Evolutionary conservation across 2,888 invertebrate genomes (phyloP).

Genomic region (Polydesmus complanatus): DNA sequence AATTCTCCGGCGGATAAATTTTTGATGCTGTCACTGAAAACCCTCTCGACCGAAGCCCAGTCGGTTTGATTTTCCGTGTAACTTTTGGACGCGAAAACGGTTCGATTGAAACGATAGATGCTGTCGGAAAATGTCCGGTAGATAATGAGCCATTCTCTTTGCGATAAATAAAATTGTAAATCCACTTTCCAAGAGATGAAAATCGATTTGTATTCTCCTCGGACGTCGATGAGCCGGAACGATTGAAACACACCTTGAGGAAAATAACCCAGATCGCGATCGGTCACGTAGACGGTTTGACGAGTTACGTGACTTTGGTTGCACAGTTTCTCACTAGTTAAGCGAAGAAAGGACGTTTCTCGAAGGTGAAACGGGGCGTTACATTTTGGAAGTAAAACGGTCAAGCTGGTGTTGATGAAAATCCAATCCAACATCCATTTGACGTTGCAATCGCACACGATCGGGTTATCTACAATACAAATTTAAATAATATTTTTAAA

Average conservation of each 20-base stretch:
- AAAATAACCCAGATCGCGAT: constrained; percentile 16
- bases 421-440: constrained; percentile 18
- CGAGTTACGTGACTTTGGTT: constrained; percentile 25
- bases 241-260: constrained; percentile 17
- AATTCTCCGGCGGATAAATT: constrained; percentile 15
- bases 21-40: constrained; percentile 16
- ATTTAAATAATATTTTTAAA: neutral
- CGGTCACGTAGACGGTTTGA: constrained; percentile 18
- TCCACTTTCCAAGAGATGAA: constrained; percentile 18
- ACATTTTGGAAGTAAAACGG: constrained; percentile 15
- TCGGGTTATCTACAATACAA: constrained; percentile 15
- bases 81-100: constrained; percentile 12
- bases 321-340: constrained; percentile 15
- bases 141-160: constrained; percentile 16
- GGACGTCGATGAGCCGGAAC: constrained; percentile 12
- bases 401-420: constrained; percentile 14
- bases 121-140: constrained; percentile 14
- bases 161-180: constrained; percentile 15
- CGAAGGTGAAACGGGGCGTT: constrained; percentile 54
- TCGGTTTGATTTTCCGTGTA: constrained; percentile 14
- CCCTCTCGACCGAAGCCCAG: constrained; percentile 12
- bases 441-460: constrained; percentile 18
- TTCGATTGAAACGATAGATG: constrained; percentile 17
- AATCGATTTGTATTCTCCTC: constrained; percentile 13
- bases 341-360: constrained; percentile 49